Percentiles rank a stretch among this genome's conserved stretches.
phyloP scores from a whole-genome alignment of 2,888 invertebrate genomes.

The Ptychoptera contaminata region DNA sequence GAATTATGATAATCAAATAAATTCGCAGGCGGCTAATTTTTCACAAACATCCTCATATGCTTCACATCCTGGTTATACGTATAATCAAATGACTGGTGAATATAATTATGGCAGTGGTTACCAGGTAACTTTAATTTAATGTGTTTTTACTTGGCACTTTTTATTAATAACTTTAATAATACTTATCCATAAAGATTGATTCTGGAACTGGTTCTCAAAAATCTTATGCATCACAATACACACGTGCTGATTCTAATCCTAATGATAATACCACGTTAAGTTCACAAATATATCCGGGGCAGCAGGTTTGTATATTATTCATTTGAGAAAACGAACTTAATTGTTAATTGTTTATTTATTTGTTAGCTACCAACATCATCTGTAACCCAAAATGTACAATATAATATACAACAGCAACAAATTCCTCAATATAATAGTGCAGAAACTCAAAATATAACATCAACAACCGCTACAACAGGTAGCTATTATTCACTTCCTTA shows the following conservation, averaged over 20 bases:
- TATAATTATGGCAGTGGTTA: slow-evolving; percentile 49
- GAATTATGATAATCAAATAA: neutral
- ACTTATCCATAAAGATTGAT: neutral
- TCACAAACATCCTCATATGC: slow-evolving; percentile 36
- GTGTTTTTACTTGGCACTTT: neutral
- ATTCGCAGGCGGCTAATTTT: slow-evolving; percentile 32
- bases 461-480: slow-evolving; percentile 6
- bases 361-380: neutral
- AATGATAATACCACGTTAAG: slow-evolving; percentile 8
- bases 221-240: slow-evolving; percentile 14
- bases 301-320: neutral
- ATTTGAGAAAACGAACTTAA: neutral
- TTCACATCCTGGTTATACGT: slow-evolving; percentile 44
- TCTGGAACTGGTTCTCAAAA: neutral
- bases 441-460: neutral
- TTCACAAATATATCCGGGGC: neutral
- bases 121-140: slow-evolving; percentile 27
- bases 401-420: neutral
- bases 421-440: neutral
- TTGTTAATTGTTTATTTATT: neutral
- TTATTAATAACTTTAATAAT: no score
- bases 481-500: slow-evolving; percentile 25
- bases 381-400: neutral
- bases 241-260: slow-evolving; percentile 12
- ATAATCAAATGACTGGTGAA: slow-evolving; percentile 36